A percentile compares a stretch with the other conserved stretches of the same genome.
These are phyloP conservation scores for Gerris lacustris DNA, from an alignment of 2,888 invertebrate species.

Conservation along the genomic window DNA sequence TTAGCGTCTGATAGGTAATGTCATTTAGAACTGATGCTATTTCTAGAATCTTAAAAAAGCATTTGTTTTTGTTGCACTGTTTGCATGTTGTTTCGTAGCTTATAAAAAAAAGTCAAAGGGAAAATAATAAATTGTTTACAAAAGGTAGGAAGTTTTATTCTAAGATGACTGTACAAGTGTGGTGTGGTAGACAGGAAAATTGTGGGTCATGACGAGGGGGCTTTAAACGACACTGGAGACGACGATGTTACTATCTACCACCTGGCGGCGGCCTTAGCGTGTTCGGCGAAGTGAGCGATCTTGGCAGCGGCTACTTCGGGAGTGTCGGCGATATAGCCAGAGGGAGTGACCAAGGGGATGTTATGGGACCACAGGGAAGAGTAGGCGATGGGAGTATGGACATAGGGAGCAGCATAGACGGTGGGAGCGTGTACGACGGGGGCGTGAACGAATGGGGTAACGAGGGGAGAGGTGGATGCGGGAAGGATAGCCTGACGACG, in stretches of 20 bases:
- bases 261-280: constrained; percentile 18
- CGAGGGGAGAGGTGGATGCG: constrained; percentile 20
- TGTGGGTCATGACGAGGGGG: constrained; percentile 9
- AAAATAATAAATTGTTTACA: no score
- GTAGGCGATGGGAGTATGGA: constrained; percentile 20
- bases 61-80: no score
- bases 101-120: no score
- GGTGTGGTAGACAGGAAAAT: constrained; percentile 4
- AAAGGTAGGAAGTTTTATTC: no score
- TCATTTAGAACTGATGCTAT: no score
- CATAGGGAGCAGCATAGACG: constrained; percentile 11
- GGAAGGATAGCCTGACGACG: constrained; percentile 18
- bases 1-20: no score
- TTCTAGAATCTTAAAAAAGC: no score
- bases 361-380: constrained; percentile 4
- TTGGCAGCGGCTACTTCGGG: constrained; percentile 21
- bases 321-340: constrained; percentile 18
- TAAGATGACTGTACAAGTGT: no score
- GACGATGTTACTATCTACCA: background rate
- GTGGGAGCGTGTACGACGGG: constrained; percentile 12
- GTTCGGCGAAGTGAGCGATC: constrained; percentile 24
- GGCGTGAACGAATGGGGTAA: constrained; percentile 20
- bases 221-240: no score
- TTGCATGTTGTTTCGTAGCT: no score
- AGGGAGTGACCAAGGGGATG: constrained; percentile 12